Conservation (phyloP, 2,888 invertebrate genomes). For the Ochlodes sylvanus region DNA sequence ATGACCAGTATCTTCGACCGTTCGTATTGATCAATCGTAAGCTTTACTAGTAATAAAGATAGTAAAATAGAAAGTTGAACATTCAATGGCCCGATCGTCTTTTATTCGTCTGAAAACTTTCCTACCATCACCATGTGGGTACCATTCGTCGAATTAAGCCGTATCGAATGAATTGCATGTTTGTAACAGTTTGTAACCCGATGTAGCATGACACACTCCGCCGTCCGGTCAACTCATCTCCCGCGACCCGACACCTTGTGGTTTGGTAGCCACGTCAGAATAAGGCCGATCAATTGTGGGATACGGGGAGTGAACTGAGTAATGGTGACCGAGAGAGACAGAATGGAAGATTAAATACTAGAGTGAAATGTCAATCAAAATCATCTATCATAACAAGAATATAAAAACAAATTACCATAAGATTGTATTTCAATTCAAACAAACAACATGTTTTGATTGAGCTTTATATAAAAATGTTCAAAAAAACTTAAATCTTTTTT, state of each 20-base stretch:
- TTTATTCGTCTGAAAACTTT: constrained; percentile 6
- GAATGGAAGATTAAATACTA: too few species aligned
- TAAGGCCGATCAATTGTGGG: constrained; percentile 10
- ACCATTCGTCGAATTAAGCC: constrained; percentile 1
- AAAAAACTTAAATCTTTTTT: too few species aligned
- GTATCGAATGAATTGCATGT: constrained; percentile 15
- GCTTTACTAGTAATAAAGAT: background rate
- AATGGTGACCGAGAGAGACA: background rate
- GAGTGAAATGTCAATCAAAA: too few species aligned
- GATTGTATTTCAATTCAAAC: too few species aligned
- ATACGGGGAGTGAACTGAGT: constrained; percentile 19
- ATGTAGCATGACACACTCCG: constrained; percentile 58
- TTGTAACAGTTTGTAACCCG: constrained; percentile 39
- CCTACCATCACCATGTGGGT: background rate
- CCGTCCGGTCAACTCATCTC: constrained; percentile 69
- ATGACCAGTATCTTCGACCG: too few species aligned
- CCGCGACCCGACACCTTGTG: constrained; percentile 65
- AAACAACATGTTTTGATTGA: too few species aligned
- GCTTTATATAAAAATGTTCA: too few species aligned
- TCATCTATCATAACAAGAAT: too few species aligned
- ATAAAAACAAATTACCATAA: too few species aligned
- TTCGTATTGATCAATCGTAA: background rate
- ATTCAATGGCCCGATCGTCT: background rate
- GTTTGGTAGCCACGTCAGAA: constrained; percentile 37
- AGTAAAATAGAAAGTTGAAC: constrained; percentile 11